Base-by-base conservation (phyloP, 2,888 invertebrate genomes). In the Drosophila meridionalis region DNA sequence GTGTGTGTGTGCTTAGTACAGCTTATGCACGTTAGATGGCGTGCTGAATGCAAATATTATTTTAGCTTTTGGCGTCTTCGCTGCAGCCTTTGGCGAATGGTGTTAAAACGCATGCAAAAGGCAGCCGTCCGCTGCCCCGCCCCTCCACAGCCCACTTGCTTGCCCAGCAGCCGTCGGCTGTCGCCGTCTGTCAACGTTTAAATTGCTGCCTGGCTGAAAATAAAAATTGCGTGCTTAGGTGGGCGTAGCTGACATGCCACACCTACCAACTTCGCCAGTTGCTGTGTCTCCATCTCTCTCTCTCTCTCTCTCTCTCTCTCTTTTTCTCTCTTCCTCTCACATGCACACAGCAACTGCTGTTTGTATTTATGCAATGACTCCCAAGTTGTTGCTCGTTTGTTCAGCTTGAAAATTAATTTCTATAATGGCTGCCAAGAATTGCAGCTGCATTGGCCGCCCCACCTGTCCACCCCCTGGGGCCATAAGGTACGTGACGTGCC, bases 21-120 rank as follows among this genome's bases (percentile, higher is more conserved):
- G 61, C 69, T 52, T 75, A 55, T 83, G 85, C 82, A 87, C 82
- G 82, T 85, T 88, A 87, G 87, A 78, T 89, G 83, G 89, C 89
- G 90, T 90, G 89, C 89, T 78, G 82, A 89, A 86, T 87, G 89
- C 89, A 89, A 89, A 89, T 90, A 90, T 90, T 89, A 90, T 87
- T 86, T 87, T 83, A 81, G 78, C 84, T 83, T 84, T 80, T 70
- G 83, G 72, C 76, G 72, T 80, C 83, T 75, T 80, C 83, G 80
- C 69, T 73, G 73, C 58, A 73, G 82, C 77, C 76, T 72, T 69
- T 66, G 69, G 72, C 78, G 75, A 86, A 89, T 89, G 88, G 90
- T 88, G 88, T 88, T 89, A 88, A 88, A 88, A 88, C 88, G 88
- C 88, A 88, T 88, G 88, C 88, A 88, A 86, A 62, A 60, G 57